A percentile compares a stretch with the other conserved stretches of the same genome.
These are phyloP conservation scores for Oryzias woworae DNA, from an alignment of 2,113 vertebrate genomes.

Conservation along the genomic window DNA sequence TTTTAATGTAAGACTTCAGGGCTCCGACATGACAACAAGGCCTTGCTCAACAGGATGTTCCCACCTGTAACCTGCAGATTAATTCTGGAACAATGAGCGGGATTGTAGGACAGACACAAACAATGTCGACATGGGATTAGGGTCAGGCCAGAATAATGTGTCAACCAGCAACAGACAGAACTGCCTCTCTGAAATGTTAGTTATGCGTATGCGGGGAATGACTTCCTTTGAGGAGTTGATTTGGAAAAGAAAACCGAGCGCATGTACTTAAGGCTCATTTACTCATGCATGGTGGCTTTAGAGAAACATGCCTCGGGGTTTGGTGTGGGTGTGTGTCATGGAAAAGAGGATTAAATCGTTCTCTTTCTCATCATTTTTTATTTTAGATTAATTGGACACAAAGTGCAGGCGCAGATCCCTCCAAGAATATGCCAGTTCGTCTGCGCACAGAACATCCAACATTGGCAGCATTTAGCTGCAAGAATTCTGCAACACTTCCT, in stretches of 20 bases:
- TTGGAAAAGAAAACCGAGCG: not conserved
- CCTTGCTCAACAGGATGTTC: not conserved
- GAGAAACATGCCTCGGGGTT: slow-evolving; percentile 1
- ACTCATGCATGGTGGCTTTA: slow-evolving; percentile 2
- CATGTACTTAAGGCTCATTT: not conserved
- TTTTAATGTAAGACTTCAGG: no score
- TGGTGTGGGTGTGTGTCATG: slow-evolving; percentile 20
- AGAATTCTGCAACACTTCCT: slow-evolving; percentile 2
- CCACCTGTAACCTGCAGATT: slow-evolving; percentile 56
- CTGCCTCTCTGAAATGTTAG: not conserved
- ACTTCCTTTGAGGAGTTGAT: not conserved
- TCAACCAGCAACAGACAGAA: slow-evolving; percentile 30
- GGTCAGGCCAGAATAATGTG: slow-evolving; percentile 61
- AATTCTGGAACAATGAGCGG: slow-evolving; percentile 42
- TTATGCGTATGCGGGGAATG: not conserved
- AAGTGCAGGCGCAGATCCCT: slow-evolving; percentile 8
- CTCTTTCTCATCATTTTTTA: slow-evolving; percentile 33
- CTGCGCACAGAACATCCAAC: no score
- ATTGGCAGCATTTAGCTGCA: not conserved
- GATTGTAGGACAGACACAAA: slow-evolving; percentile 33
- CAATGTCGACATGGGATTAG: slow-evolving; percentile 60
- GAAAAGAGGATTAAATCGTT: slow-evolving; percentile 61
- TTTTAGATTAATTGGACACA: slow-evolving; percentile 47
- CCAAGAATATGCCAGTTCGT: no score
- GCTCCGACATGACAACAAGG: not conserved